These are phyloP conservation scores for Pristionchus japonicus DNA, from an alignment of 2,888 invertebrate species.

Conservation along the genomic window DNA sequence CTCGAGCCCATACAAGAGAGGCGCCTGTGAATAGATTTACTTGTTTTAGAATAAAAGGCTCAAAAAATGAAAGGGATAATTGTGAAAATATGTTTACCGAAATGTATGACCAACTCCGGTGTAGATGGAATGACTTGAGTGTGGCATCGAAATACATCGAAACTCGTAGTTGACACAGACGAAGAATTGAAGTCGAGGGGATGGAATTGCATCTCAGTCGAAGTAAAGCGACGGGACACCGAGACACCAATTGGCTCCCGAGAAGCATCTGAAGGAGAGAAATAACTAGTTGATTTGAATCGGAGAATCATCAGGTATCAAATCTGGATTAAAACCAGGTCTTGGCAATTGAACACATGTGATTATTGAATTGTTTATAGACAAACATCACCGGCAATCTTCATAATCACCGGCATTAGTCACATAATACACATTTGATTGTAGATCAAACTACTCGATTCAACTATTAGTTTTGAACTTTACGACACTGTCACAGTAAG, in stretches of 20 bases:
- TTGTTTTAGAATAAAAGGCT: too few species aligned
- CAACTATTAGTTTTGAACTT: too few species aligned
- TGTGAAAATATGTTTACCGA: too few species aligned
- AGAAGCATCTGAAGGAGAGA: constrained; percentile 8
- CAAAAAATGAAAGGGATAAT: too few species aligned
- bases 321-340: neutral
- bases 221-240: neutral
- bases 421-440: too few species aligned
- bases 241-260: neutral
- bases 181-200: neutral
- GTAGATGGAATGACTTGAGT: neutral
- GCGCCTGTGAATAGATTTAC: too few species aligned
- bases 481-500: too few species aligned
- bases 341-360: neutral
- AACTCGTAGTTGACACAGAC: too few species aligned
- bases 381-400: neutral
- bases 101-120: neutral
- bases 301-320: neutral
- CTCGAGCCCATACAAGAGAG: constrained; percentile 36
- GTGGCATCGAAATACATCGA: neutral
- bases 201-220: neutral
- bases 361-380: neutral
- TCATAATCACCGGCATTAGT: too few species aligned
- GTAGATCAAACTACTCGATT: neutral
- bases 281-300: neutral